Conservation (phyloP, 2,888 invertebrate genomes). For the Schrankia costaestrigalis region DNA sequence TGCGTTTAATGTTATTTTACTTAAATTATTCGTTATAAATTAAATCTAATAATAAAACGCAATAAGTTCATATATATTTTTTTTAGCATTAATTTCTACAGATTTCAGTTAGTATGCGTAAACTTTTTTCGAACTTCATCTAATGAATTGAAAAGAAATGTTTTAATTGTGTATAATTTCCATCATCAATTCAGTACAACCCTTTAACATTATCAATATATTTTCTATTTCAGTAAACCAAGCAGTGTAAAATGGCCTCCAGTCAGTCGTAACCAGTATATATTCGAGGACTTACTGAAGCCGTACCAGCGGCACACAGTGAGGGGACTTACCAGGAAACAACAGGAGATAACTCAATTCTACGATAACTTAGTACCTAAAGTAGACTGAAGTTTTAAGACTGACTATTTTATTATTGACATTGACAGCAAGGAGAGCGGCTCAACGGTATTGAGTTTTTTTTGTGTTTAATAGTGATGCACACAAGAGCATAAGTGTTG, state of each 20-base stretch:
- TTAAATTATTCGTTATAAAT: too few relatives aligned
- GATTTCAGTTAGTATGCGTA: too few relatives aligned
- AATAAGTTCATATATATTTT: too few relatives aligned
- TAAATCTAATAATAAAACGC: too few relatives aligned
- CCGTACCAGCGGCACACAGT: constrained; percentile 24
- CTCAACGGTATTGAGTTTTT: too few relatives aligned
- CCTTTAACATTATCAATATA: too few relatives aligned
- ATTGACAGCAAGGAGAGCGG: constrained; percentile 16
- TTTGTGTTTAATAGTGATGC: too few relatives aligned
- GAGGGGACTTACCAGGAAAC: constrained; percentile 29
- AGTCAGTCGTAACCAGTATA: constrained; percentile 19
- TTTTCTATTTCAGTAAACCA: constrained; percentile 47
- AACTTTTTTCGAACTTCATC: neutral
- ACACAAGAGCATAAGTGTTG: too few relatives aligned
- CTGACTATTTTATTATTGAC: neutral
- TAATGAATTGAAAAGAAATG: neutral
- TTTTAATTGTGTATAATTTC: neutral
- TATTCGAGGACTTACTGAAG: constrained; percentile 44
- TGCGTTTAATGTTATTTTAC: too few relatives aligned
- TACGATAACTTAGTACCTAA: constrained; percentile 39
- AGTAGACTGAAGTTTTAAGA: constrained; percentile 2
- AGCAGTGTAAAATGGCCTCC: constrained; percentile 47
- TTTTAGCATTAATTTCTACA: too few relatives aligned
- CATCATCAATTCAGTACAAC: neutral
- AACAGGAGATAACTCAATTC: constrained; percentile 43